Base-by-base conservation (phyloP, 92 coral and sea anemone species). In the Palythoa grandis region DNA sequence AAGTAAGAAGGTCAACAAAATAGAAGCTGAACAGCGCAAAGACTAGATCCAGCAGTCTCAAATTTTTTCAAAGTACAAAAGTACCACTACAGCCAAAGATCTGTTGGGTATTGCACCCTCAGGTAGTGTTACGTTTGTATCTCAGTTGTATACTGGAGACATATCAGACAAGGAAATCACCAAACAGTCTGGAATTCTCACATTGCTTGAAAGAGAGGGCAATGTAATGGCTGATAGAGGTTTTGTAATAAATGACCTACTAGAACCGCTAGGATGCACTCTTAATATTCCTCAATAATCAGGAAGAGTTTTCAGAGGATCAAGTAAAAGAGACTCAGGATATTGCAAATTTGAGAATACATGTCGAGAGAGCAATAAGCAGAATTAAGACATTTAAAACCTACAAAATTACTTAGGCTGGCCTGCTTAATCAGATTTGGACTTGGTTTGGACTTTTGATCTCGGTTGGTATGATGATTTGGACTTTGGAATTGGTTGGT, bases 181-280 rank as follows among this genome's bases (percentile, higher is more conserved):
- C 17, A 61, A 22, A 60, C 83, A 83, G 57, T 54, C 86, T 82
- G 77, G 87, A 65, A 72, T 88, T 79, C 73, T 88, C n/a, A 53
- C 85, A 67, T 37, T 88, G 40, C 72, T 72, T 74, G 70, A 54
- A 68, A 52, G 63, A 78, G 67, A 52, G 60, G 79, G 67, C 61
- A 79, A 70, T 70, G 86, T 77, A 68, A 87, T 87, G 86, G 85
- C 89, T 2, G 89, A 76, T 86, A 76, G 75, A 39, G 89, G 84
- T 5, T 86, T 86, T 77, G 83, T 78, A 3, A 87, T 47, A 47
- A 54, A 54, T 52, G 85, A 87, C 35, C 70, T 43, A 40, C 72
- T 87, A 3, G 47, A 70, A 10, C 73, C 86, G 38, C 57, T 87
- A 17, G 76, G 48, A 40, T 70, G 74, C 24, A 79, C 75, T 47